Evolutionary conservation across 2,113 vertebrate genomes (phyloP).

Genomic region (Taurulus bubalis): DNA sequence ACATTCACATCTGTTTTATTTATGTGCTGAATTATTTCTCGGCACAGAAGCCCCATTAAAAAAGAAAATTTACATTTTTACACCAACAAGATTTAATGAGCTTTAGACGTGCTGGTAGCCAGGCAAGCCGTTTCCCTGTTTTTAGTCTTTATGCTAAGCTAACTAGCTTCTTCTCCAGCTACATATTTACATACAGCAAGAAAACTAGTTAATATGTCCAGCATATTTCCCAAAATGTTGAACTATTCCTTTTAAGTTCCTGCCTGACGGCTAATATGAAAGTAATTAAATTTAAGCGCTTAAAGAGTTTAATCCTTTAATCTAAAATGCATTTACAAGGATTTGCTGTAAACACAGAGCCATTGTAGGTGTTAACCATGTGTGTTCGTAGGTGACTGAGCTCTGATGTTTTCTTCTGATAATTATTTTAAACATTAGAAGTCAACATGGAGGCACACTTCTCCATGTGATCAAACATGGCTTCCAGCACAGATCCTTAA

Average conservation of each 20-base stretch:
- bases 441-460: neutral
- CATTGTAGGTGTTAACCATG: neutral
- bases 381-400: slow-evolving; percentile 4
- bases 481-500: neutral
- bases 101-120: neutral
- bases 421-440: slow-evolving; percentile 7
- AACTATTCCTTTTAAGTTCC: neutral
- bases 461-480: neutral
- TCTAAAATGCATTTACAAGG: neutral
- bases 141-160: slow-evolving; percentile 3
- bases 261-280: neutral
- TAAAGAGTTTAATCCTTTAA: neutral
- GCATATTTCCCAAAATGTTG: neutral
- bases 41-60: neutral
- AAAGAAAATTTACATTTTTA: neutral
- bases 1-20: neutral
- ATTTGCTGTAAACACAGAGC: neutral
- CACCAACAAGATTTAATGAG: neutral
- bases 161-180: neutral
- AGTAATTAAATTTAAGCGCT: neutral
- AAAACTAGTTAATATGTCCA: neutral
- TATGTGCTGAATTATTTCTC: neutral
- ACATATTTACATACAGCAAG: neutral
- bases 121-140: neutral
- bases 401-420: neutral